Evolutionary conservation across 2,797 vertebrate species (phyloP), one percentile per base, ranked within the genome.

Genomic region (Lagorchestes hirsutus): DNA sequence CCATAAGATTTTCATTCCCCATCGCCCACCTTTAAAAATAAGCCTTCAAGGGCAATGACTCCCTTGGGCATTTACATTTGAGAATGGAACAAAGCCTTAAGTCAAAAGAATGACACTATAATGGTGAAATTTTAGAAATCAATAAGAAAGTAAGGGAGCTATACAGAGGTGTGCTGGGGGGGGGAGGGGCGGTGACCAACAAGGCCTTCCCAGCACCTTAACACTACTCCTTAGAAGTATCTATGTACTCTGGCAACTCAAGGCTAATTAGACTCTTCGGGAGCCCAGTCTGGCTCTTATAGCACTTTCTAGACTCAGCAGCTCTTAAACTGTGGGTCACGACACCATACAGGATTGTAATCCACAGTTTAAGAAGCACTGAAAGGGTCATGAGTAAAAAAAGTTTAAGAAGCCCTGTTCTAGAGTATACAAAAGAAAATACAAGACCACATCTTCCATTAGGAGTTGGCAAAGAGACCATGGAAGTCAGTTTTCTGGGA

Each of bases 41-140:
- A 87, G 74, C 3, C 74, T 87, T 87, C 74, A 46, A 87, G 74
- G 40, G 74, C 74, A 87, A 27, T 50, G 24, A 28, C 74, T 87
- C 40, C 74, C 74, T 46, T 87, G 74, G 9, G 74, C 74, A 87
- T 50, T 62, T 22, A 24, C 58, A 93, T 90, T 50, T 82, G 92
- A 34, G 55, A 82, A 82, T 13, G 14, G 1, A 46, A 82, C 22
- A 34, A 56, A 52, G 1, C 18, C 28, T 90, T 58, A 46, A 82
- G n/a, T 87, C 40, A 6, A 9, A 54, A 13, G 1, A 1, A 0
- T 8, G 29, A 50, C 4, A 16, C 28, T 9, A 0, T 46, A 14
- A 4, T 18, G 46, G 55, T 28, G 31, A 14, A 27, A 40, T 56
- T 50, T 24, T 46, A 56, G 55, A 62, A 54, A 31, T 34, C 0